Base-by-base conservation (phyloP, 2,888 invertebrate species). In the Tribolium freemani region DNA sequence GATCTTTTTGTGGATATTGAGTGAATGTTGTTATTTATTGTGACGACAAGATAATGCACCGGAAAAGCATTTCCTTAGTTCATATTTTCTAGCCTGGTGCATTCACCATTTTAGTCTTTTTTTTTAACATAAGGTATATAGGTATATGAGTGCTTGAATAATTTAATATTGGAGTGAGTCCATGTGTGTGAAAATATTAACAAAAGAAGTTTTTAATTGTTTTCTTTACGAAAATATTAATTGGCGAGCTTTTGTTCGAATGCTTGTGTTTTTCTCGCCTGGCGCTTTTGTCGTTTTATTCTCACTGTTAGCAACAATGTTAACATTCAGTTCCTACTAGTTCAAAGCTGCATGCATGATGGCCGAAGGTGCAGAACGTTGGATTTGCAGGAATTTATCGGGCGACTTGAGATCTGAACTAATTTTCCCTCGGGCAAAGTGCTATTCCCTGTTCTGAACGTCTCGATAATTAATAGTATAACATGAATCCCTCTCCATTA, bases 401-500 rank as follows among this genome's bases (percentile, higher is more conserved):
- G 67, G 16, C 30, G 69, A 60, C 54, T 67, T 51, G 53, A 51
- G 60, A 66, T 66, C 71, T 45, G 57, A 48, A 66, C 75, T 77
- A 78, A 78, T 78, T 78, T 77, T 75, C 77, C 74, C 74, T 51
- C 72, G 77, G 76, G 77, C 77, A 77, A 77, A 84, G 83, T 84
- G 83, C 83, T 77, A 81, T 83, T 83, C 82, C 82, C 79, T 84
- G 84, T 84, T 83, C 78, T 75, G 74, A 79, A 77, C 78, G 80
- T 80, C 77, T 76, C 79, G 80, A 82, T 83, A 82, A 83, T 83
- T 83, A 82, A 83, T 81, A 82, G 82, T 79, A 80, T 80, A 83
- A 81, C 81, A 83, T 78, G 76, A 74, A 79, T 77, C 76, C 77
- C 77, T 75, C 77, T 76, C 81, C 77, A 80, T 80, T 82, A 81